These are phyloP conservation scores for Caenorhabditis angaria DNA, from an alignment of 2,888 invertebrate genomes.

Conservation along the genomic window DNA sequence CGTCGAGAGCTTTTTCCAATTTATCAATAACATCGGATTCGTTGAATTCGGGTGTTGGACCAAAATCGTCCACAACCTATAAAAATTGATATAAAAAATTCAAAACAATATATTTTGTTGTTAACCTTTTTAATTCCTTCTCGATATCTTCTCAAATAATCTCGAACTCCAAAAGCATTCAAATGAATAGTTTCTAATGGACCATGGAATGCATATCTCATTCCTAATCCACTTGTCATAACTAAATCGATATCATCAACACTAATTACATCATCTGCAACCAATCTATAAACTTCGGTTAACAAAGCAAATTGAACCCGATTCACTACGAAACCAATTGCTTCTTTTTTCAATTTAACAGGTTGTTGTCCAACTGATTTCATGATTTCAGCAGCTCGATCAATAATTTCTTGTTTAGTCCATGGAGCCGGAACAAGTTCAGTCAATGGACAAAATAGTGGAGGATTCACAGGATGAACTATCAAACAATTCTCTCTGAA, in stretches of 20 bases:
- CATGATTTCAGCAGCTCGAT: conserved; percentile 83
- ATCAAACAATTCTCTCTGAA: conserved; percentile 72
- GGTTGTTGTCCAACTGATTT: conserved; percentile 89
- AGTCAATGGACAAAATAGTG: conserved; percentile 91
- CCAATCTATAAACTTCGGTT: conserved; percentile 89
- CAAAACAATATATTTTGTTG: not conserved
- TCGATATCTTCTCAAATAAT: conserved; percentile 51
- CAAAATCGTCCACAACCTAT: conserved; percentile 47
- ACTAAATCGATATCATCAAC: conserved; percentile 90
- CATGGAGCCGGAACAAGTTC: conserved; percentile 93
- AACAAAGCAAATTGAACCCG: conserved; percentile 93
- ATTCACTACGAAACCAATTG: conserved; percentile 91
- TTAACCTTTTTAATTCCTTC: conserved; percentile 37
- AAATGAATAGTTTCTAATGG: conserved; percentile 91
- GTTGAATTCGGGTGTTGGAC: conserved; percentile 46
- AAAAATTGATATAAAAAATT: too few relatives aligned
- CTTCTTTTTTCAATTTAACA: conserved; percentile 85
- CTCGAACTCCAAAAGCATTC: conserved; percentile 82
- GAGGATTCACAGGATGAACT: conserved; percentile 81
- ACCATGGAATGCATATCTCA: conserved; percentile 93
- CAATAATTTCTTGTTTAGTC: conserved; percentile 84
- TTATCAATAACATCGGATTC: conserved; percentile 73
- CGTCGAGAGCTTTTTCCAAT: not conserved
- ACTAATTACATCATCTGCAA: conserved; percentile 84
- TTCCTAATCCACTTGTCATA: conserved; percentile 78